Evolutionary conservation across 2,113 vertebrate species (phyloP).

Genomic region (Chaenogobius annularis): DNA sequence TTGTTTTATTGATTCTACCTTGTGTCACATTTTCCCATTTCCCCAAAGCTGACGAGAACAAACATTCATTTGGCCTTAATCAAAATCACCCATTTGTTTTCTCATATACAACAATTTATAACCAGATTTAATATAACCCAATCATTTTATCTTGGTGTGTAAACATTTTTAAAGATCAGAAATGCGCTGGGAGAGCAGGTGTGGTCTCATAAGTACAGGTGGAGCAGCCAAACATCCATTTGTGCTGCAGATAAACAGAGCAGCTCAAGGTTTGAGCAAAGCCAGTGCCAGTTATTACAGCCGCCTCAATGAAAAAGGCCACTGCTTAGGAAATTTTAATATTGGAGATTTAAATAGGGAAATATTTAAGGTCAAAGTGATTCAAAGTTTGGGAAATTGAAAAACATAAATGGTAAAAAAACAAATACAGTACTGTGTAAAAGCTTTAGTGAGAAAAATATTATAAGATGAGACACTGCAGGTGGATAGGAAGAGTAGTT

Average conservation of each 20-base stretch:
- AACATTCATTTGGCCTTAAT: slow-evolving; percentile 39
- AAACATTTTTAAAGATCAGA: slow-evolving; percentile 50
- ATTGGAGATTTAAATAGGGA: slow-evolving; percentile 18
- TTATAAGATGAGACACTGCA: no score
- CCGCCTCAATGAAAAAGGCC: slow-evolving; percentile 29
- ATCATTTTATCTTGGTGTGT: slow-evolving; percentile 52
- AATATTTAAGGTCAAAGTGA: slow-evolving; percentile 4
- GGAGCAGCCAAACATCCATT: slow-evolving; percentile 53
- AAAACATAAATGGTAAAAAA: background rate
- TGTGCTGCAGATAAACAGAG: slow-evolving; percentile 47
- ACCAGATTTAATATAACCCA: slow-evolving; percentile 30
- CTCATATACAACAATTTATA: slow-evolving; percentile 10
- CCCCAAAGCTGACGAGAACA: slow-evolving; percentile 35
- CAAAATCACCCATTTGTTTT: slow-evolving; percentile 43
- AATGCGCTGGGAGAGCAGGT: slow-evolving; percentile 30
- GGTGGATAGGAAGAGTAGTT: no score
- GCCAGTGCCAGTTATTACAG: slow-evolving; percentile 28
- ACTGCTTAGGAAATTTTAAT: slow-evolving; percentile 24
- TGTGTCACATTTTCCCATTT: slow-evolving; percentile 39
- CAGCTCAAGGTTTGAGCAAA: slow-evolving; percentile 42
- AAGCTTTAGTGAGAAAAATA: background rate
- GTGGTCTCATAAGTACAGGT: slow-evolving; percentile 39
- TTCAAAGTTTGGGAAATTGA: background rate
- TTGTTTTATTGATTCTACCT: slow-evolving; percentile 55
- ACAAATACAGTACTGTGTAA: background rate